A percentile compares a stretch with the other conserved stretches of the same genome.
Conservation (phyloP, 2,888 invertebrate genomes). For the Glyphotaelius pellucidus region DNA sequence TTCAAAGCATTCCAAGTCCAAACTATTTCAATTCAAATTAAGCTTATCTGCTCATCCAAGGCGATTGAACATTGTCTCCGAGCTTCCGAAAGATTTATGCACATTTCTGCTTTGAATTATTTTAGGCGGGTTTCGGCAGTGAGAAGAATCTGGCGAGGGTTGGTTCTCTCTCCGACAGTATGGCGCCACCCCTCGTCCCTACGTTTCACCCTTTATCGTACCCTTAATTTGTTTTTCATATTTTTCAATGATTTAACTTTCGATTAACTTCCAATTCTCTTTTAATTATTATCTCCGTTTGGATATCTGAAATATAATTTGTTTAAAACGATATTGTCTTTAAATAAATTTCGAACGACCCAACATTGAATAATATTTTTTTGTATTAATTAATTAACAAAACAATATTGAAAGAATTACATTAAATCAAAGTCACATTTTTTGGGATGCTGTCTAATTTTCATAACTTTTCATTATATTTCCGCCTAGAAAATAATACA, state of each 20-base stretch:
- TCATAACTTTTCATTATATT: background rate
- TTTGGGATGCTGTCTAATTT: background rate
- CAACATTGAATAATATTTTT: background rate
- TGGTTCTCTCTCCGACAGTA: background rate
- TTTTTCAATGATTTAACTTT: background rate
- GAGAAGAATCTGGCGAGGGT: slow-evolving; percentile 24
- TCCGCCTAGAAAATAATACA: background rate
- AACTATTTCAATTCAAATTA: slow-evolving; percentile 34
- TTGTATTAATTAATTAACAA: background rate
- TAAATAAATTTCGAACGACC: background rate
- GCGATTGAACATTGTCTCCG: slow-evolving; percentile 35
- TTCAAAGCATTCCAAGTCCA: slow-evolving; percentile 4
- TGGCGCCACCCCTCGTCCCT: slow-evolving; percentile 24
- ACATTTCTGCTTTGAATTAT: slow-evolving; percentile 31
- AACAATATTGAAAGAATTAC: background rate
- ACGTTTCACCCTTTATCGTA: background rate
- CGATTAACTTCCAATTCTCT: background rate
- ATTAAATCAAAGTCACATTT: background rate
- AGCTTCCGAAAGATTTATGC: slow-evolving; percentile 30
- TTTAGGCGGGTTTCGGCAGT: slow-evolving; percentile 1
- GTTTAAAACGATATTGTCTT: background rate
- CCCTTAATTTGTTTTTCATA: slow-evolving; percentile 17
- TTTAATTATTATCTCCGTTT: background rate
- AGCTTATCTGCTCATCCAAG: slow-evolving; percentile 33
- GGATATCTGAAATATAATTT: background rate